Base-by-base conservation (phyloP, 2,888 invertebrate species). In the Lapara coniferarum region DNA sequence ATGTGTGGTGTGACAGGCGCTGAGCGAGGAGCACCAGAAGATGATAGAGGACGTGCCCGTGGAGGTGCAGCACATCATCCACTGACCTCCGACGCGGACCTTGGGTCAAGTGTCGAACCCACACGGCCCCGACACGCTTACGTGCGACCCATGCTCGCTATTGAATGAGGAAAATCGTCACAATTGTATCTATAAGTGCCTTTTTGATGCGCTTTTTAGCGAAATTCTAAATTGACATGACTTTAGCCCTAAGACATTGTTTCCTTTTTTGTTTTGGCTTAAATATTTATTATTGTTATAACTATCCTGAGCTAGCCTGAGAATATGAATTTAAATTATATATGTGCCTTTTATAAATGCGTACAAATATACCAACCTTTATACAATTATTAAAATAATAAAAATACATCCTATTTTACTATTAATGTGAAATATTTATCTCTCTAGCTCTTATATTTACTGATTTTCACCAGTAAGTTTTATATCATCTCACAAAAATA, bases 21-120 rank as follows among this genome's bases (percentile, higher is more conserved):
- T 98, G 90, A 97, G 97, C 95, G 96, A 95, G 85, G 96, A 97
- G 82, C 97, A 98, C 91, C 96, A 96, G 92, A 97, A 96, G 93
- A 94, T 98, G 91, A 97, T 97, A 85, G 96, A 82, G 70, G 88
- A 80, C 77, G 80, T 78, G 78, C 87, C 88, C 67, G 92, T 89
- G 70, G 80, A 78, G 69, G 84, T 84, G 80, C 92, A 92, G 84
- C 85, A 76, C 77, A 85, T 89, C 76, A 75, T 92, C 66, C 92
- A 93, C 89, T 93, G 85, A 82, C 78, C 72, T 70, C 16, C 59
- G 55, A 63, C 53, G 13, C n/a, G 16, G 37, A 16, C 16, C 44
- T 7, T 19, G 46, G 13, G 46, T 16, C 30, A 10, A 1, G 56
- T 10, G 19, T 10, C 56, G 25, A n/a, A 19, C 12, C 57, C 13